Evolutionary conservation across 92 coral and sea anemone genomes (phyloP), one percentile per base, ranked within the genome.

Genomic region (Pocillopora meandrina): DNA sequence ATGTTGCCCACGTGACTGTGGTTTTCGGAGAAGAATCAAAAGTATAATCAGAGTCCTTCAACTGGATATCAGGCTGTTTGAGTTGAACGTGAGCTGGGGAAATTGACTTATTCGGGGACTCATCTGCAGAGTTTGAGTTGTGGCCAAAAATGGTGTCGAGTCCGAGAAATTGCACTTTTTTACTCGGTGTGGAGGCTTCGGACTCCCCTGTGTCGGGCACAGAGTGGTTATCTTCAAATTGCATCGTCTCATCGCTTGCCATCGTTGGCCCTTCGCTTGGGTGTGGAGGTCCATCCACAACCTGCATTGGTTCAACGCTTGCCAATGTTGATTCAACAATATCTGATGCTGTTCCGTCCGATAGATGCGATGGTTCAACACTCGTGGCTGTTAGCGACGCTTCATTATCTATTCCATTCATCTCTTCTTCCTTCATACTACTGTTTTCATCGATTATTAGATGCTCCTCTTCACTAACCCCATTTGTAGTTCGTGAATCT

Each of bases 81-180:
- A 35, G 15, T 71, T 67, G 19, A 34, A 19, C 18, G 21, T 81
- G 85, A 42, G 59, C 55, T 12, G 85, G 77, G 13, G 85, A 81
- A 56, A 81, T n/a, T 14, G 85, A 81, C 58, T 70, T 71, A 60
- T 81, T 69, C 23, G 60, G n/a, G 5, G 84, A 76, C 10, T 70
- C 58, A 36, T 81, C 85, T 8, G 21, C 20, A 61, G 61, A 34
- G 56, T 42, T 81, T 64, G 72, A 19, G 2, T 17, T 62, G 3
- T 60, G 56, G 49, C 77, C 77, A 74, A 80, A 88, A 15, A 91
- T 89, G 19, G 90, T 76, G 42, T 89, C 97, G 42, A 83, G 85
- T 52, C 94, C 96, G 47, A 87, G 80, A 88, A 93, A 93, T 65
- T 91, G 89, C 19, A 84, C 91, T 66, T 81, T 93, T 72, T 93